These are phyloP conservation scores for Magallana nippona DNA, from an alignment of 2,888 invertebrate species.

Conservation along the genomic window DNA sequence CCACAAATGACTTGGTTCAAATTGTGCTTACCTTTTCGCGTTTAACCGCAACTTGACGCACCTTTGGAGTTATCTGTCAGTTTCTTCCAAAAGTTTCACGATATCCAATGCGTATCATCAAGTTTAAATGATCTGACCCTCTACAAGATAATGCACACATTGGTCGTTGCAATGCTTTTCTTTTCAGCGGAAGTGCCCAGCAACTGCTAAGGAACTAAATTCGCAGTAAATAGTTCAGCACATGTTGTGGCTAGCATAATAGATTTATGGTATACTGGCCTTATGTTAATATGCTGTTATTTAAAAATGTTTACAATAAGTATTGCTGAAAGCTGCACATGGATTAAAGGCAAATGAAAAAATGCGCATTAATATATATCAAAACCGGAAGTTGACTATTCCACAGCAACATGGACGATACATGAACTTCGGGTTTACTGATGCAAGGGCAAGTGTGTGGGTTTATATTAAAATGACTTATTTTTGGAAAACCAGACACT, in stretches of 20 bases:
- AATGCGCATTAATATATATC: not conserved
- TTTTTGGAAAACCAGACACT: not conserved
- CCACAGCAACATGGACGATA: slow-evolving; percentile 56
- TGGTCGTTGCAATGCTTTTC: not conserved
- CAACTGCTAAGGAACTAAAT: slow-evolving; percentile 21
- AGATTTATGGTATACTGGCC: too few relatives aligned
- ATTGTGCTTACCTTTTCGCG: not conserved
- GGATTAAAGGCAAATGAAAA: not conserved
- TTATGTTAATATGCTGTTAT: too few relatives aligned
- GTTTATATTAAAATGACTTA: slow-evolving; percentile 2
- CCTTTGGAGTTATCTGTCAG: too few relatives aligned
- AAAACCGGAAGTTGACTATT: slow-evolving; percentile 47
- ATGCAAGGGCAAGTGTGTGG: slow-evolving; percentile 2
- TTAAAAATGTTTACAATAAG: too few relatives aligned
- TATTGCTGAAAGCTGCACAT: too few relatives aligned
- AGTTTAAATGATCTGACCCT: too few relatives aligned
- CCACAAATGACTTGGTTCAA: not conserved
- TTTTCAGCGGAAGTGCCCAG: slow-evolving; percentile 42
- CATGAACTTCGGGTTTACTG: slow-evolving; percentile 33
- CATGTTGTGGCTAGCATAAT: not conserved
- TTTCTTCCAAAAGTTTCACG: too few relatives aligned
- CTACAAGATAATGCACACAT: too few relatives aligned
- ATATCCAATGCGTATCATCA: too few relatives aligned
- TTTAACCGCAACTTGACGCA: not conserved
- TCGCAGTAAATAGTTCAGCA: slow-evolving; percentile 14